Evolutionary conservation across 1,140 invertebrate genomes (phyloP), one percentile per base, ranked within the genome.

Genomic region (Aphaenogaster floridana): DNA sequence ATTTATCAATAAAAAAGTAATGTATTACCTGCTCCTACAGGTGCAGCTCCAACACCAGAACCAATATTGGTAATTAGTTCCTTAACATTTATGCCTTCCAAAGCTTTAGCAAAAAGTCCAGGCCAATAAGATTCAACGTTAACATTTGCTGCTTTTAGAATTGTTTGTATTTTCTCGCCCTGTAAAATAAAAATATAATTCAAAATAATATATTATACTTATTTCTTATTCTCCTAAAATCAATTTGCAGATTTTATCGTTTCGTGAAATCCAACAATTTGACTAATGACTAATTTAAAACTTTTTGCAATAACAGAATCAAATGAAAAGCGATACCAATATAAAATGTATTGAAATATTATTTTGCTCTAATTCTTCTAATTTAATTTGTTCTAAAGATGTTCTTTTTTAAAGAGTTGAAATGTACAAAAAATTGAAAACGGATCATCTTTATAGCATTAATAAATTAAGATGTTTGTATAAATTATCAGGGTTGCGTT

Each of bases 71-170:
- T 98, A 95, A 99, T 99, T 90, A 99, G 96, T 68, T 99, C 98
- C 95, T 98, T 99, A 45, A 99, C 97, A 94, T 99, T 99, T 79
- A 99, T 96, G 84, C 98, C 98, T 96, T 99, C 99, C 76, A 99
- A 96, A 63, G 99, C 98, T 95, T 99, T 99, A 86, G 99, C 98
- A 95, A 99, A 99, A 45, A 99, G 96, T 94, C 98, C 98, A 80
- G 99, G 99, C 99, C 99, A 99, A 96, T 99, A 99, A 34, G 99
- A 99, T 94, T 99, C 99, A 39, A 99, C 98, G 68, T 98, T 98
- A 83, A 99, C 99, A 94, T 97, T 97, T 69, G 99, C 99, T 42
- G 99, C 99, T 95, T 99, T 99, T 92, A 99, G 95, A 94, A 99
- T 99, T 83, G 99, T 99, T 85, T 97, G 97, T 93, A 99, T 99